These are phyloP conservation scores for Alauda arvensis DNA, from an alignment of 2,797 vertebrate species.

Conservation along the genomic window DNA sequence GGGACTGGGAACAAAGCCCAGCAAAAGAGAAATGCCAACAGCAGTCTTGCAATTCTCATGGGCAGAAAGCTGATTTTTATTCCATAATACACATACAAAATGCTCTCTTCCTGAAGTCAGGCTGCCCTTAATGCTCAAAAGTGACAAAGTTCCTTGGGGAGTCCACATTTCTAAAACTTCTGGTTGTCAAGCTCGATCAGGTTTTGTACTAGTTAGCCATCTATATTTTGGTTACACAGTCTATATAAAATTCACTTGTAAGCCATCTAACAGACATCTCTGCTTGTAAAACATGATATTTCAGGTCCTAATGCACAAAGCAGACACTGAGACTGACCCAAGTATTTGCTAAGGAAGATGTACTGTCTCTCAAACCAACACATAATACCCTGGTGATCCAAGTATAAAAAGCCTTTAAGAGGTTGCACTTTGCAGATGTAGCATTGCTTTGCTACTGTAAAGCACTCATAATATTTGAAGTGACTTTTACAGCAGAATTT, in stretches of 20 bases:
- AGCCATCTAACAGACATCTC: neutral
- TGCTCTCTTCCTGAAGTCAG: neutral
- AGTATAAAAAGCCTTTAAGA: slow-evolving; percentile 1
- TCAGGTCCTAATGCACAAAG: neutral
- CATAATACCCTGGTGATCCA: neutral
- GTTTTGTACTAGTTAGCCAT: slow-evolving; percentile 16
- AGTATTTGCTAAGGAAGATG: neutral
- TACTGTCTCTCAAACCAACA: neutral
- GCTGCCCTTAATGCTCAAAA: slow-evolving; percentile 3
- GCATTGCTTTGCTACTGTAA: neutral
- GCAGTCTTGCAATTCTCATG: neutral
- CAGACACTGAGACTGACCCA: neutral
- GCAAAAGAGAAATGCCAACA: neutral
- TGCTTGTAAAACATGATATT: neutral
- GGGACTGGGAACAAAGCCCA: neutral
- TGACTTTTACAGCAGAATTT: neutral
- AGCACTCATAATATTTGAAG: neutral
- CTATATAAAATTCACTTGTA: neutral
- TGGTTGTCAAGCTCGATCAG: slow-evolving; percentile 31
- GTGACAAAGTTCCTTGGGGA: slow-evolving; percentile 17
- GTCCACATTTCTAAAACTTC: neutral
- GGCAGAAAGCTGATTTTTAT: neutral
- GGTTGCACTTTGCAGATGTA: neutral
- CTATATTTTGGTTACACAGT: neutral
- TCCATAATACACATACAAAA: neutral